Evolutionary conservation across 2,797 vertebrate species (phyloP).

Genomic region (Nothura maculosa): DNA sequence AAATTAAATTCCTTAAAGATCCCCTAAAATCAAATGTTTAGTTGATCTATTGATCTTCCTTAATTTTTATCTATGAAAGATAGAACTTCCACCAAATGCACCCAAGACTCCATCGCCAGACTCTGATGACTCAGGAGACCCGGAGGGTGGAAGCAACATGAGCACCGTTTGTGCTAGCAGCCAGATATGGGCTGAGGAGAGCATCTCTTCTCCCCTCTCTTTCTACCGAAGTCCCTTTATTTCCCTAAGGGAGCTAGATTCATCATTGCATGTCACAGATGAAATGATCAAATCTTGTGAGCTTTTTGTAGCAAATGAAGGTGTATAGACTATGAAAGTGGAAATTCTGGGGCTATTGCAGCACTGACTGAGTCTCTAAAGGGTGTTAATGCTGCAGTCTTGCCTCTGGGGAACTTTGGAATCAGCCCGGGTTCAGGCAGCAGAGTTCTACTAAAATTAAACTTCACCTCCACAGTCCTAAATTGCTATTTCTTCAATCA

Average conservation of each 20-base stretch:
- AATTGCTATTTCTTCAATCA: not conserved
- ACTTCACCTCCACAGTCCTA: not conserved
- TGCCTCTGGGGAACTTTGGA: not conserved
- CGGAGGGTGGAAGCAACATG: not conserved
- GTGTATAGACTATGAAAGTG: not conserved
- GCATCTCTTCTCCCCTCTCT: not conserved
- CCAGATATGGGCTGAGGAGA: rapidly evolving
- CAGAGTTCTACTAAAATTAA: not conserved
- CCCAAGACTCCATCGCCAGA: not conserved
- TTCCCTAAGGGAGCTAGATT: not conserved
- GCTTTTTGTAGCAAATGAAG: not conserved
- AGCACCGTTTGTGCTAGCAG: not conserved
- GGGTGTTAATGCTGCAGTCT: rapidly evolving
- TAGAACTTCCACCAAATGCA: too few relatives aligned
- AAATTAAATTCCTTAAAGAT: not conserved
- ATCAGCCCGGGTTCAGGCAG: not conserved
- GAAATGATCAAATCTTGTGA: not conserved
- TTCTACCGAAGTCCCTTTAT: not conserved
- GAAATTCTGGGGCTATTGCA: not conserved
- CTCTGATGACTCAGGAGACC: not conserved
- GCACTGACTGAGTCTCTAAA: not conserved
- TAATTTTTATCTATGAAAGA: not conserved
- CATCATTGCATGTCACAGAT: not conserved
- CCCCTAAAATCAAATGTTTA: not conserved
- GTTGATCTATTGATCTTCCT: not conserved